Conservation (phyloP, 2,888 invertebrate species). For the Pterobdella sp. region DNA sequence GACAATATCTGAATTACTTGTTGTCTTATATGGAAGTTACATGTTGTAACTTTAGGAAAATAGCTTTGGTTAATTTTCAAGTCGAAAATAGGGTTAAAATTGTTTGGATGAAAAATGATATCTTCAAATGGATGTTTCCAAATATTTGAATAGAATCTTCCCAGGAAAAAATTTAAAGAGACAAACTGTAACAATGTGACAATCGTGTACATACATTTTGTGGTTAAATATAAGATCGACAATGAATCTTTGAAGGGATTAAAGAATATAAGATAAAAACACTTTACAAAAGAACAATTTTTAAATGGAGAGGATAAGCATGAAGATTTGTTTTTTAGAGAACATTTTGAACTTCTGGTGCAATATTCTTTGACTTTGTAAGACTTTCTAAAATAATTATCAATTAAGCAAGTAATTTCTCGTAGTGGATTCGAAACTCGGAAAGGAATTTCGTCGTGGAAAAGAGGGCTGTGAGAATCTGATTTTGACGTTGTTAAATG, state of each 20-base stretch:
- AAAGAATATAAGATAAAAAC: neutral
- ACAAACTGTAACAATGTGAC: constrained; percentile 2
- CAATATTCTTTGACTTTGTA: neutral
- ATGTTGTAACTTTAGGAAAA: constrained; percentile 50
- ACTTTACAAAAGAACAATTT: neutral
- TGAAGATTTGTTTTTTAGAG: no score
- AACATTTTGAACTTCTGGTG: neutral
- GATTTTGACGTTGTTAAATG: neutral
- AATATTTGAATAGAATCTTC: neutral
- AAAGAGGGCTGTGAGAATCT: neutral
- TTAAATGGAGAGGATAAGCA: no score
- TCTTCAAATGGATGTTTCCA: neutral
- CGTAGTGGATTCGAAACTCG: neutral
- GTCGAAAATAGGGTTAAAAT: neutral
- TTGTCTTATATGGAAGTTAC: constrained; percentile 44
- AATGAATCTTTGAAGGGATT: neutral
- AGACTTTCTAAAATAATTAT: neutral
- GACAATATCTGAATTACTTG: constrained; percentile 41
- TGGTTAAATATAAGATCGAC: neutral
- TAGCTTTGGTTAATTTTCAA: constrained; percentile 36
- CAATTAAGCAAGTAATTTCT: neutral
- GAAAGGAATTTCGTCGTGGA: neutral
- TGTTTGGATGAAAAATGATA: neutral
- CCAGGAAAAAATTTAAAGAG: constrained; percentile 16
- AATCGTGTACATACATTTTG: neutral